phyloP scores from a whole-genome alignment of 2,113 vertebrate genomes.

The Odocoileus virginianus region DNA sequence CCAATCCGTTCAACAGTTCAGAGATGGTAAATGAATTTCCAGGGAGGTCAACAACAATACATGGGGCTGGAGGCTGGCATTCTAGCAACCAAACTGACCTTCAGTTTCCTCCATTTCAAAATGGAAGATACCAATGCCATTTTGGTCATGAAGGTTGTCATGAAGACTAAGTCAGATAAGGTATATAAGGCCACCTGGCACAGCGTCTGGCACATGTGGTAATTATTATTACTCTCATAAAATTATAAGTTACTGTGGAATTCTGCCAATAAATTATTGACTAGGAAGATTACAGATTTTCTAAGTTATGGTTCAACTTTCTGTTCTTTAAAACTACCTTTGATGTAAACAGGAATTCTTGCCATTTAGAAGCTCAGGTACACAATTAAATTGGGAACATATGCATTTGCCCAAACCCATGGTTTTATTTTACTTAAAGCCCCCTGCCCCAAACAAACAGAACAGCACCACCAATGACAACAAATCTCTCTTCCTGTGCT shows the following conservation, averaged over 20 bases:
- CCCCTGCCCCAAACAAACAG: neutral
- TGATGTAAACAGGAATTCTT: slow-evolving; percentile 57
- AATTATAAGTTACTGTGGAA: slow-evolving; percentile 53
- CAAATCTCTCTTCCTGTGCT: slow-evolving; percentile 45
- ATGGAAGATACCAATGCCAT: neutral
- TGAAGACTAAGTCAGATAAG: neutral
- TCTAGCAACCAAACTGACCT: neutral
- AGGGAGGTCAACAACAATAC: neutral
- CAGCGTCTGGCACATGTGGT: neutral
- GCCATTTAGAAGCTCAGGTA: slow-evolving; percentile 30
- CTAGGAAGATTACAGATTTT: slow-evolving; percentile 63
- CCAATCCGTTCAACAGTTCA: accelerated
- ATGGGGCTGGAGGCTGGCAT: neutral
- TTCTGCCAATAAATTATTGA: slow-evolving; percentile 65
- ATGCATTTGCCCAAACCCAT: neutral
- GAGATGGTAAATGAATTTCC: neutral
- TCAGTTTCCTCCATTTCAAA: neutral
- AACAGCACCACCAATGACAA: neutral
- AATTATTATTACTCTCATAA: slow-evolving; percentile 51
- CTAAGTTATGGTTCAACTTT: slow-evolving; percentile 47
- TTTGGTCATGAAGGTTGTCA: neutral
- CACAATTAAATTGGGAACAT: slow-evolving; percentile 65
- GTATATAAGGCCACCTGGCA: neutral
- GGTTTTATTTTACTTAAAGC: neutral
- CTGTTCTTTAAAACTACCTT: slow-evolving; percentile 64